These are phyloP conservation scores for Neria commutata DNA, from an alignment of 2,888 invertebrate species.

Conservation along the genomic window DNA sequence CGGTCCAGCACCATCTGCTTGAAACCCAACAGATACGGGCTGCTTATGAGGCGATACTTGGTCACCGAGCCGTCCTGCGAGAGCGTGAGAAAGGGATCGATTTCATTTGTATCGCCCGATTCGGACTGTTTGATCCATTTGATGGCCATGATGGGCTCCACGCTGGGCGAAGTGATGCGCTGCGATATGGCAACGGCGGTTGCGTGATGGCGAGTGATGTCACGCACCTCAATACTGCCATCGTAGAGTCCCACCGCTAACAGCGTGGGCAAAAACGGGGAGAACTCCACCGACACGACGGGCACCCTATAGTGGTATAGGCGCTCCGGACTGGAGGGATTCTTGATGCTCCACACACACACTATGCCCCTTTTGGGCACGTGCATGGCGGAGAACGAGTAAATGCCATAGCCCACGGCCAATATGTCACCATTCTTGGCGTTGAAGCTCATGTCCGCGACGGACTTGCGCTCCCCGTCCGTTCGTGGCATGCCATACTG, in stretches of 20 bases:
- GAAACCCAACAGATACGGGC: conserved; percentile 67
- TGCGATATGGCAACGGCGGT: conserved; percentile 65
- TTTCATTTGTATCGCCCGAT: conserved; percentile 52
- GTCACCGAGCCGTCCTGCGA: conserved; percentile 71
- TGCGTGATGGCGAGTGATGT: conserved; percentile 67
- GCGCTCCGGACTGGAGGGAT: conserved; percentile 78
- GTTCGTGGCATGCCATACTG: conserved; percentile 65
- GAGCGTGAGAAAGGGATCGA: conserved; percentile 67
- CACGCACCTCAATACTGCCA: conserved; percentile 74
- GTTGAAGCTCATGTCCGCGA: conserved; percentile 72
- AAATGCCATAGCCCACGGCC: conserved; percentile 77
- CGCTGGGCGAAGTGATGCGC: conserved; percentile 66
- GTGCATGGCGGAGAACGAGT: conserved; percentile 64
- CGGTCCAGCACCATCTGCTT: conserved; percentile 72
- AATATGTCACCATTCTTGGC: conserved; percentile 71
- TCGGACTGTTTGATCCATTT: conserved; percentile 65
- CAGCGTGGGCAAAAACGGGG: conserved; percentile 71
- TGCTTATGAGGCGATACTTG: conserved; percentile 65
- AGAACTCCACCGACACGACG: conserved; percentile 75
- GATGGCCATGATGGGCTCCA: conserved; percentile 72
- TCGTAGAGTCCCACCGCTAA: conserved; percentile 77
- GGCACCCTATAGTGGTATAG: conserved; percentile 69
- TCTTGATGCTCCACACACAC: conserved; percentile 81
- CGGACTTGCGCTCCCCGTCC: conserved; percentile 61
- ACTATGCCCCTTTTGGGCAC: conserved; percentile 69